Conservation (phyloP, 2,797 vertebrate genomes). For the Philypnodon macrostomus region DNA sequence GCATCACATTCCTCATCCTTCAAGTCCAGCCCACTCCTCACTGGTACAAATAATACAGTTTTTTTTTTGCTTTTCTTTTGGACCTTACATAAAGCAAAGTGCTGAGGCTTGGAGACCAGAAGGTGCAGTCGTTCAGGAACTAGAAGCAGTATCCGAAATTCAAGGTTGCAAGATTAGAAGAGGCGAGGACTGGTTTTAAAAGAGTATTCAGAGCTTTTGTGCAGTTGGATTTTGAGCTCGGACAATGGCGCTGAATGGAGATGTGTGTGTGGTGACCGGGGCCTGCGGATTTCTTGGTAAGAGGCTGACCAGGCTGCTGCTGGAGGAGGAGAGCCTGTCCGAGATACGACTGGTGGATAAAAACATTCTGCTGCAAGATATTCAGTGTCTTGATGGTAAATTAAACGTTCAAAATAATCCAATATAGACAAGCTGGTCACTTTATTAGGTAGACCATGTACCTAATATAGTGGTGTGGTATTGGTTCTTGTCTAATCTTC, state of each 20-base stretch:
- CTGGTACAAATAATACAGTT: constrained; percentile 2
- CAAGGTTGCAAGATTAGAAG: not conserved
- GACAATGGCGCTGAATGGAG: constrained; percentile 76
- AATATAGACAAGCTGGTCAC: no score
- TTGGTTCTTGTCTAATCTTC: no score
- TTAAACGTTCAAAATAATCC: no score
- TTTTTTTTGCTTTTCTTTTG: constrained; percentile 26
- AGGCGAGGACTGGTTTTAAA: no score
- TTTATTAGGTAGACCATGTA: no score
- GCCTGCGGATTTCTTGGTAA: constrained; percentile 89
- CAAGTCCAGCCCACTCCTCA: constrained; percentile 35
- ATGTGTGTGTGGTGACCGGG: constrained; percentile 88
- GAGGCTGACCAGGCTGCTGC: constrained; percentile 79
- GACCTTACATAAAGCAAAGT: constrained; percentile 35
- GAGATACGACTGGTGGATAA: constrained; percentile 87
- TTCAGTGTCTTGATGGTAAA: constrained; percentile 73
- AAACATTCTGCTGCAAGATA: constrained; percentile 62
- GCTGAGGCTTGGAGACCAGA: constrained; percentile 26
- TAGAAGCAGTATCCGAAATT: constrained; percentile 3
- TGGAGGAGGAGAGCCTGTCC: constrained; percentile 79
- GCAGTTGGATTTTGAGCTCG: not conserved
- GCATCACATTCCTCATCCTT: constrained; percentile 23
- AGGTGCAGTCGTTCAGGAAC: constrained; percentile 3
- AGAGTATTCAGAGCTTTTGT: not conserved
- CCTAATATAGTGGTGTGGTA: no score